Percentiles rank a stretch among this genome's conserved stretches.
Evolutionary conservation across 2,797 vertebrate genomes (phyloP).

Genomic region (Myotis daubentonii): DNA sequence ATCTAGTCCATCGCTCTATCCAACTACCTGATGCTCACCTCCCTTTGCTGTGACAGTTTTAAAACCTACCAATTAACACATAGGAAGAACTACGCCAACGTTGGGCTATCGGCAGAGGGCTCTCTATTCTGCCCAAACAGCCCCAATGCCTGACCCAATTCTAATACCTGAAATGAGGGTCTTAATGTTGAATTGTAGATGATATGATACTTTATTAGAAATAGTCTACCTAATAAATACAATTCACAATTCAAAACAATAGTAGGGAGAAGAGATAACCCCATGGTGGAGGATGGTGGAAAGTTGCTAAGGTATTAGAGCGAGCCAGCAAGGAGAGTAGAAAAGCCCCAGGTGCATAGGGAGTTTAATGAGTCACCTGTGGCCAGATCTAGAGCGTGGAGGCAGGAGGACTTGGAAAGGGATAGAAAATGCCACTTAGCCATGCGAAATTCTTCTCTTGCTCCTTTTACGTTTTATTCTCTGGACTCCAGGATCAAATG

Average conservation of each 20-base stretch:
- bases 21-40: not conserved
- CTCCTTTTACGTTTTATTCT: not conserved
- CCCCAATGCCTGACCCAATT: not conserved
- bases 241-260: not conserved
- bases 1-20: not conserved
- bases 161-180: not conserved
- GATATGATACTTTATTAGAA: not conserved
- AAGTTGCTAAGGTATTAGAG: not conserved
- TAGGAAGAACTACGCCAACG: not conserved
- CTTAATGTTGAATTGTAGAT: not conserved
- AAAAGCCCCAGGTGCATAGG: not conserved
- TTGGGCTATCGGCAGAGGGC: not conserved
- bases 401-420: not conserved
- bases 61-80: not conserved
- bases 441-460: not conserved
- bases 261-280: not conserved
- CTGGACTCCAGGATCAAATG: not conserved
- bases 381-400: not conserved
- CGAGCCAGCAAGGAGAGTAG: not conserved
- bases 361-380: not conserved
- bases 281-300: not conserved
- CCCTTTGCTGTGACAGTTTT: not conserved
- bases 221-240: not conserved
- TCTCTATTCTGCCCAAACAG: not conserved
- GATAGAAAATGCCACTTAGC: not conserved